A percentile compares a stretch with the other conserved stretches of the same genome.
These are phyloP conservation scores for Tetragnatha montana DNA, from an alignment of 2,888 invertebrate species.

Conservation along the genomic window DNA sequence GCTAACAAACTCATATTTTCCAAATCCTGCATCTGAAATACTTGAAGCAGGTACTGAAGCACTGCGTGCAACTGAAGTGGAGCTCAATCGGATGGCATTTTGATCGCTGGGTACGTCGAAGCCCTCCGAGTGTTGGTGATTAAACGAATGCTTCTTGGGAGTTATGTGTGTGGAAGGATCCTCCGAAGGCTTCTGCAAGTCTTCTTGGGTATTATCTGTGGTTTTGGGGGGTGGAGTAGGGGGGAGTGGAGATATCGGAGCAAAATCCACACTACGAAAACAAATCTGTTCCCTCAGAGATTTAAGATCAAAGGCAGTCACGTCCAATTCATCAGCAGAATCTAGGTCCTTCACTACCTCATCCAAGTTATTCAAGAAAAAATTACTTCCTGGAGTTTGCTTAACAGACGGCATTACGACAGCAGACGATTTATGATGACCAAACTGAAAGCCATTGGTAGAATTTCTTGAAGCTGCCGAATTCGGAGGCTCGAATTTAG, in stretches of 20 bases:
- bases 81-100: not conserved
- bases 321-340: not conserved
- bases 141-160: not conserved
- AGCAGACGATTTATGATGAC: not conserved
- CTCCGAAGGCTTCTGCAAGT: not conserved
- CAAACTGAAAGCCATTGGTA: not conserved
- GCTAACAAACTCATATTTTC: not conserved
- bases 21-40: not conserved
- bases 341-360: not conserved
- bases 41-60: not conserved
- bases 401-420: not conserved
- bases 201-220: not conserved
- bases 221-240: conserved; percentile 11
- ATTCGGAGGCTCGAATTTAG: not conserved
- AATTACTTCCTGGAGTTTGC: not conserved
- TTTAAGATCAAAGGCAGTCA: not conserved
- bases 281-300: not conserved
- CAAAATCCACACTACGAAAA: not conserved
- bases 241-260: conserved; percentile 15
- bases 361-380: not conserved
- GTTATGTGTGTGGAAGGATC: not conserved
- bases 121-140: conserved; percentile 45
- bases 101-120: conserved; percentile 26
- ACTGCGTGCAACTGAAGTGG: not conserved
- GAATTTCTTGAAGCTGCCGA: not conserved